Base-by-base conservation (phyloP, 2,797 vertebrate genomes). In the Coregonus suidteri region DNA sequence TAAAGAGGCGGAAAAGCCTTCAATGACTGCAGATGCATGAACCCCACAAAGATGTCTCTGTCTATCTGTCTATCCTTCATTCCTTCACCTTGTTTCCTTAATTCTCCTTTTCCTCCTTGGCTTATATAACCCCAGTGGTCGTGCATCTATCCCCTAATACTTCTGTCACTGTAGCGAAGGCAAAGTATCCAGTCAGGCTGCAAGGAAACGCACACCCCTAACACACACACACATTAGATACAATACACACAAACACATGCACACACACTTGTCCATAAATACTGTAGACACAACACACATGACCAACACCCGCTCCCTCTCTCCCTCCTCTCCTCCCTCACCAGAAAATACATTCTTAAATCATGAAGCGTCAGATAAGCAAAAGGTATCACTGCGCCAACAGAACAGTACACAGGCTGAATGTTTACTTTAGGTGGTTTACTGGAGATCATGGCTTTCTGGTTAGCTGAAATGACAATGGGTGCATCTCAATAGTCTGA, bases 11-110 rank as follows among this genome's bases (percentile, higher is more conserved):
- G 92, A 93, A 92, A 92, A 77, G 81, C 86, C 77, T 87, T 91
- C 85, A 88, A 80, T 89, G 90, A 84, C 91, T 91, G 91, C 93
- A 91, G 92, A 92, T 93, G 91, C 88, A 86, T 83, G 85, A 77
- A 80, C 54, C 72, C 59, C 30, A 93, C 92, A 93, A 93, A 92
- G 91, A 71, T 92, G 85, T 92, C 79, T 84, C 82, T 76, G 14
- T 75, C 59, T 64, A 7, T n/a, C 16, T 25, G 52, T 53, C 3
- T 25, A 1, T 34, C 67, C 6, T 11, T 65, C 64, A 47, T 47
- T 25, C 72, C 82, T 83, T 87, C 82, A 84, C 88, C 80, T 37
- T 87, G 82, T 87, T 74, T 72, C 71, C 79, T 85, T 80, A 70
- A 77, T 76, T 75, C 79, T 79, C 68, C 53, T 76, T 73, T 77